phyloP scores from a whole-genome alignment of 2,888 invertebrate species.

The Crioceris asparagi region DNA sequence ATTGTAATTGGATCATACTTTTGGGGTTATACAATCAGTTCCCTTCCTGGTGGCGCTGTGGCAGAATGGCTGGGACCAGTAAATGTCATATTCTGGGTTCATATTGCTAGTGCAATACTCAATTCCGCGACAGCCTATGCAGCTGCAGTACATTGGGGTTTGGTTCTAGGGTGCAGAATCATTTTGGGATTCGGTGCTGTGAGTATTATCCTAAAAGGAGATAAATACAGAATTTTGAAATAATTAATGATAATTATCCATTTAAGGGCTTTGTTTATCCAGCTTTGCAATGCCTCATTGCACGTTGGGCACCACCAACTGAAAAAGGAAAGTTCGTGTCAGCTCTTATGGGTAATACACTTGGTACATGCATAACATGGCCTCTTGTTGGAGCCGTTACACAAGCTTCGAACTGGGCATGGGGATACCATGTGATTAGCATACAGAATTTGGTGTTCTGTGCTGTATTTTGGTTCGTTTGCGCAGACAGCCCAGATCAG shows the following conservation, averaged over 20 bases:
- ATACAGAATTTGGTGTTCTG: conserved; percentile 46
- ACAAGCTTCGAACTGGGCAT: conserved; percentile 52
- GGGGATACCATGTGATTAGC: conserved; percentile 56
- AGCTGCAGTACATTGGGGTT: conserved; percentile 43
- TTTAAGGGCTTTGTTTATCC: conserved; percentile 51
- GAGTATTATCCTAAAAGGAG: conserved; percentile 26
- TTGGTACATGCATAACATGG: conserved; percentile 61
- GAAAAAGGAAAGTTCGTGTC: conserved; percentile 64
- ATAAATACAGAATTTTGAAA: background rate
- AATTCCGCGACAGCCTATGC: conserved; percentile 18
- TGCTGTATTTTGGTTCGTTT: conserved; percentile 49
- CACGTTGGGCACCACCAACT: conserved; percentile 63
- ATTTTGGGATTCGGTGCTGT: conserved; percentile 50
- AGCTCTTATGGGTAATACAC: conserved; percentile 60
- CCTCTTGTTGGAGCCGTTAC: conserved; percentile 55
- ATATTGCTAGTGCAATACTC: conserved; percentile 18
- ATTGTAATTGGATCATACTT: conserved; percentile 24
- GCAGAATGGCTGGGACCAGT: conserved; percentile 25
- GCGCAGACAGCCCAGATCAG: conserved; percentile 51
- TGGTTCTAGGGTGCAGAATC: conserved; percentile 45
- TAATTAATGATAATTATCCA: background rate
- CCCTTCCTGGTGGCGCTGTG: conserved; percentile 24
- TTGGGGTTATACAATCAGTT: conserved; percentile 25
- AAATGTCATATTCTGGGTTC: conserved; percentile 23
- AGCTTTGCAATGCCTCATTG: conserved; percentile 52